Evolutionary conservation across 2,888 invertebrate genomes (phyloP), one percentile per base, ranked within the genome.

Genomic region (Scaptomyza parva): DNA sequence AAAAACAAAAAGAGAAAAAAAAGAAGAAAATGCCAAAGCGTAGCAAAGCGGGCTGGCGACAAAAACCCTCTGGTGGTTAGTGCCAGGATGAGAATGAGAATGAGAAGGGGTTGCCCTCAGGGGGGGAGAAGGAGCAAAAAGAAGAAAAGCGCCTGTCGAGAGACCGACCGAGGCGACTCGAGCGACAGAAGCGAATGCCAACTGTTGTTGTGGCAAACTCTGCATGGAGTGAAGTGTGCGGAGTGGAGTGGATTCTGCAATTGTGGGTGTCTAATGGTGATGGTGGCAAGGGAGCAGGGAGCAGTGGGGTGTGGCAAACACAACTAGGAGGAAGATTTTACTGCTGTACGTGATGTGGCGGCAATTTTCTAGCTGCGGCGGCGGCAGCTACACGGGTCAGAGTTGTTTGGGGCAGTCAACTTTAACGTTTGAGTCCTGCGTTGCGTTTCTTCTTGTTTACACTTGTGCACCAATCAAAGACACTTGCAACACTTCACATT

Each of bases 261-360:
- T 74, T 74, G 74, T 74, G 74, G 74, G 72, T 76, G 74, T 74
- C 67, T 72, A 55, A 37, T 40, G 45, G 30, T 28, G 43, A 30
- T 14, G 14, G 20, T 20, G 48, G n/a, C 30, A 24, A 12, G 17
- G 14, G 18, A 8, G 40, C 11, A 17, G 9, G 11, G n/a, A n/a
- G n/a, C n/a, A n/a, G n/a, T n/a, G n/a, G 18, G n/a, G 8, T 2
- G 28, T 28, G 28, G 28, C 9, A 28, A 6, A 9, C 5, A 7
- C 6, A 9, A 28, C 9, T 2, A 28, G 28, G 9, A 28, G 9
- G 28, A 28, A 9, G 28, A 28, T 9, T 5, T 33, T n/a, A n/a
- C 17, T n/a, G 43, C 51, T 60, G 84, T 70, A 81, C 84, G 86
- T 81, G 80, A 73, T 77, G 64, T 48, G 57, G 43, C 58, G 48